Percentiles rank a stretch among this genome's conserved stretches.
Conservation (phyloP, 2,113 vertebrate genomes). For the Amblyopsis rosae region DNA sequence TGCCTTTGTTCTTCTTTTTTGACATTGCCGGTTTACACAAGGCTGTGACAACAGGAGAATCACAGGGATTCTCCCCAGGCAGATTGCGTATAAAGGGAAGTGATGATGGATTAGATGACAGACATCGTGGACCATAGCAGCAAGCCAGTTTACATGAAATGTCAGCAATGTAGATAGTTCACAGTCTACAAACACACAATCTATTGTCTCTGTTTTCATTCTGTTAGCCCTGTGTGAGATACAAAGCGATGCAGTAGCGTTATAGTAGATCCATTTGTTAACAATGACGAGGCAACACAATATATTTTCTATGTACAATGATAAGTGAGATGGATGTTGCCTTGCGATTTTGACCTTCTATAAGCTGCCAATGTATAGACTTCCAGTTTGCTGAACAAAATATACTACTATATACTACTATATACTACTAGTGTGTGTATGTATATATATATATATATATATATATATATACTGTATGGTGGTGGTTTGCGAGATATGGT, state of each 20-base stretch:
- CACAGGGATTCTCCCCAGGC: constrained; percentile 31
- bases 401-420: neutral
- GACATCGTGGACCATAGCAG: constrained; percentile 3
- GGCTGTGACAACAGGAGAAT: constrained; percentile 28
- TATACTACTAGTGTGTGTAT: neutral
- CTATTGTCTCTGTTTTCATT: neutral
- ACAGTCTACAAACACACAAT: neutral
- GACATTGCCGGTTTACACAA: constrained; percentile 32
- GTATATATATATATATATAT: too few species aligned
- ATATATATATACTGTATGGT: neutral
- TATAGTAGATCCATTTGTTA: constrained; percentile 52
- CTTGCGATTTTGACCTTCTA: constrained; percentile 67
- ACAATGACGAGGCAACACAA: constrained; percentile 64
- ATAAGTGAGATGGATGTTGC: constrained; percentile 74
- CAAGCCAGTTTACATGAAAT: neutral
- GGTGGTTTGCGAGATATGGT: constrained; percentile 12
- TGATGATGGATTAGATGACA: constrained; percentile 26
- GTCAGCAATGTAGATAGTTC: neutral
- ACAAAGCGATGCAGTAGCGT: too few species aligned
- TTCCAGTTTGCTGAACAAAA: neutral
- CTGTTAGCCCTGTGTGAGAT: neutral
- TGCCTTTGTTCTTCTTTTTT: constrained; percentile 5
- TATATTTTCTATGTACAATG: constrained; percentile 63
- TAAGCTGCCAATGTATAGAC: constrained; percentile 31
- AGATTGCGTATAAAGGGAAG: constrained; percentile 12